These are phyloP conservation scores for Leptinotarsa haldemani DNA, from an alignment of 2,888 invertebrate species.

Conservation along the genomic window DNA sequence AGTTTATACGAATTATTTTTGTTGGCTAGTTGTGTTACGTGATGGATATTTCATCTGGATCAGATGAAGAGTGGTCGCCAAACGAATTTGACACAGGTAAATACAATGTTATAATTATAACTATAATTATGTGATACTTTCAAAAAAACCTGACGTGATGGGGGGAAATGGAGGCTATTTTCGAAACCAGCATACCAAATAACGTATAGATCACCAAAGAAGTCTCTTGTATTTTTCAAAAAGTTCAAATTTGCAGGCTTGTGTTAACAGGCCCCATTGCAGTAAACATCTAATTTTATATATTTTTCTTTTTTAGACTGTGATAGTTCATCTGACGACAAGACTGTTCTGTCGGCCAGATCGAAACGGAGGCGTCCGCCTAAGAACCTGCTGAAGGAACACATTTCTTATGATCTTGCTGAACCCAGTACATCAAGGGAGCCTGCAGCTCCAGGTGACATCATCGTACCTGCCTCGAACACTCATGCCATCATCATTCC, in stretches of 20 bases:
- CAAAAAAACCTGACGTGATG: too few relatives aligned
- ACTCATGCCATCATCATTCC: too few relatives aligned
- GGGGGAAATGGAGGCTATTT: too few relatives aligned
- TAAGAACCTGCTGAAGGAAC: neutral
- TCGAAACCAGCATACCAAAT: too few relatives aligned
- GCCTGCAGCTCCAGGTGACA: neutral
- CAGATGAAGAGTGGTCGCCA: conserved; percentile 16
- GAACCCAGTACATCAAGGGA: neutral
- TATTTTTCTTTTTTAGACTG: neutral
- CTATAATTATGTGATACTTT: too few relatives aligned
- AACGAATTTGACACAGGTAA: conserved; percentile 9
- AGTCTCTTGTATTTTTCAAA: neutral
- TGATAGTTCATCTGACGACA: neutral
- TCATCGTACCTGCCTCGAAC: neutral
- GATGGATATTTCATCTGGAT: conserved; percentile 18
- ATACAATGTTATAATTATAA: neutral
- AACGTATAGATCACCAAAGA: neutral
- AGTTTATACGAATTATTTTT: conserved; percentile 18
- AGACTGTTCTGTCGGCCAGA: neutral
- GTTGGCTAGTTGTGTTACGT: conserved; percentile 16
- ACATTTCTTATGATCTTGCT: neutral
- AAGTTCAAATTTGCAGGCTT: neutral
- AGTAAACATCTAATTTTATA: neutral
- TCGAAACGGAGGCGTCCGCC: neutral
- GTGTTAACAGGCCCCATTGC: neutral